phyloP scores from a whole-genome alignment of 1,140 invertebrate genomes.

The Drosophila willistoni region DNA sequence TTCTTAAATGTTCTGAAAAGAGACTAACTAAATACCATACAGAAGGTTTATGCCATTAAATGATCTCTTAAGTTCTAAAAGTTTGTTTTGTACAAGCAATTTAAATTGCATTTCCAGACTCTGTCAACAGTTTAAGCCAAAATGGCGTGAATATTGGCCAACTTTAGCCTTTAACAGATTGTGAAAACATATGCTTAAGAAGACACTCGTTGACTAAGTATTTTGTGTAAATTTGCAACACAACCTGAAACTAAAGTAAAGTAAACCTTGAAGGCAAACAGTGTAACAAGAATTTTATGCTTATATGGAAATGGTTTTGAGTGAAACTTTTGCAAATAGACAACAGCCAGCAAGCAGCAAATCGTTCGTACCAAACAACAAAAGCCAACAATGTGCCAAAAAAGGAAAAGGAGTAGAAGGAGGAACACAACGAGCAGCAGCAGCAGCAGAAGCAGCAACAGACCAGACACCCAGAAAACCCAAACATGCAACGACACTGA shows the following conservation, averaged over 20 bases:
- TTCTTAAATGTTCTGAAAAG: too few species aligned
- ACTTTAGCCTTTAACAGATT: slow-evolving; percentile 64
- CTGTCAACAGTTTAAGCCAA: slow-evolving; percentile 53
- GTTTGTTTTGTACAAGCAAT: background rate
- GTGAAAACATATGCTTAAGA: slow-evolving; percentile 51
- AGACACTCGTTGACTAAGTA: slow-evolving; percentile 57
- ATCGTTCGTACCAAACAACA: slow-evolving; percentile 45
- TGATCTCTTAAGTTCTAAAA: background rate
- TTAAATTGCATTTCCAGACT: background rate
- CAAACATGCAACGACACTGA: slow-evolving; percentile 55
- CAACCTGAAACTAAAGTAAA: slow-evolving; percentile 21
- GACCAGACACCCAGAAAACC: slow-evolving; percentile 20
- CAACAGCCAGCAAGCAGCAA: slow-evolving; percentile 26
- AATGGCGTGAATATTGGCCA: slow-evolving; percentile 61
- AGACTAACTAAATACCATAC: background rate
- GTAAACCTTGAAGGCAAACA: slow-evolving; percentile 43
- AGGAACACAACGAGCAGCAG: slow-evolving; percentile 58
- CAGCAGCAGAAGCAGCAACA: slow-evolving; percentile 23
- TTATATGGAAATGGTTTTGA: slow-evolving; percentile 50
- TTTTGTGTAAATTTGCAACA: slow-evolving; percentile 20
- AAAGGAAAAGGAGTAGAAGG: slow-evolving; percentile 30
- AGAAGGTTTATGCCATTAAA: slow-evolving; percentile 19
- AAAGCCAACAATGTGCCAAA: slow-evolving; percentile 55
- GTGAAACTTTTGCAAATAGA: slow-evolving; percentile 52
- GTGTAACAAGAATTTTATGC: slow-evolving; percentile 55